Percentiles rank a stretch among this genome's conserved stretches.
These are phyloP conservation scores for Tor tambroides DNA, from an alignment of 2,113 vertebrate genomes.

Conservation along the genomic window DNA sequence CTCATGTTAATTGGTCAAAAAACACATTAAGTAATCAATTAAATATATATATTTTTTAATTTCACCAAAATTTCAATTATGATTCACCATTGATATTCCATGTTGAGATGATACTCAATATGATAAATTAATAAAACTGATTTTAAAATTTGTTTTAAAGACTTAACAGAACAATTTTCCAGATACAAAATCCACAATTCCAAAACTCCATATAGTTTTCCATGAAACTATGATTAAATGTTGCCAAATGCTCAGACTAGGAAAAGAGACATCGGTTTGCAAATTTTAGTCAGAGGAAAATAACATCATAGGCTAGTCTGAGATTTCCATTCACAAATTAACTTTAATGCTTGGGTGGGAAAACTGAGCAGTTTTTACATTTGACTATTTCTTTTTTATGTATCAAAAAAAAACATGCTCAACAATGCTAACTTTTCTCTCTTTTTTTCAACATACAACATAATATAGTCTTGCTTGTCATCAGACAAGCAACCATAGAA, in stretches of 20 bases:
- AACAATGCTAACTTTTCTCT: neutral
- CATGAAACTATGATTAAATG: neutral
- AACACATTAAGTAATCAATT: too few relatives aligned
- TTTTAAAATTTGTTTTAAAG: neutral
- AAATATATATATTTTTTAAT: neutral
- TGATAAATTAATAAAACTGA: neutral
- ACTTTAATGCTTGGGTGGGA: neutral
- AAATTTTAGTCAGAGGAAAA: neutral
- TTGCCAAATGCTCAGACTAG: neutral
- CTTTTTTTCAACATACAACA: neutral
- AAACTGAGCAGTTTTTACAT: neutral
- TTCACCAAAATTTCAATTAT: neutral
- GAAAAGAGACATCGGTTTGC: neutral
- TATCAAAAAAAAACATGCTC: neutral
- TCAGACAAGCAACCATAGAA: neutral
- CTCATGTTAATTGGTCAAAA: too few relatives aligned
- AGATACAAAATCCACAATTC: neutral
- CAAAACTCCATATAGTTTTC: neutral
- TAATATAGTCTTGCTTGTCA: neutral
- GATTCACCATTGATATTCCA: neutral
- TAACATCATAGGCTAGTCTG: neutral
- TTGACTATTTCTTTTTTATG: neutral
- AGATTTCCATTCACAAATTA: neutral
- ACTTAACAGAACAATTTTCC: neutral
- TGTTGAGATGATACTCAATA: neutral